phyloP scores from a whole-genome alignment of 2,113 vertebrate genomes.

The Gopherus flavomarginatus region DNA sequence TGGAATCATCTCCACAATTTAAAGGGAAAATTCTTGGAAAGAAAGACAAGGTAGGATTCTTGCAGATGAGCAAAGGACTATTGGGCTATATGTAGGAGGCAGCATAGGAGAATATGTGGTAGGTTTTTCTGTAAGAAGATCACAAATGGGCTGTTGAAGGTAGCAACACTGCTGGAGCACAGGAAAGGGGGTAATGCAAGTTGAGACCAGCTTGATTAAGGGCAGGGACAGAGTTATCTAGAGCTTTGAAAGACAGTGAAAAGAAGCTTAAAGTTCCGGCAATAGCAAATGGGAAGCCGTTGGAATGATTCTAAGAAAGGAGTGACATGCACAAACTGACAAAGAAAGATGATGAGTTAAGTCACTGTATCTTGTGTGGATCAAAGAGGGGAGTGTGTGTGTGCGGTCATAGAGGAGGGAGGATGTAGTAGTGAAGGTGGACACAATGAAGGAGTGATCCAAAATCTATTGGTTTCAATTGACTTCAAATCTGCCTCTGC shows the following conservation, averaged over 20 bases:
- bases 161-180: background rate
- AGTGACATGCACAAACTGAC: background rate
- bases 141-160: background rate
- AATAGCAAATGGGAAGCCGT: background rate
- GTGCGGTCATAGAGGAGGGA: background rate
- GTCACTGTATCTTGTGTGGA: background rate
- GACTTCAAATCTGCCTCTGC: background rate
- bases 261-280: background rate
- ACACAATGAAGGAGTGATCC: background rate
- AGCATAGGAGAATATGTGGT: fast-evolving
- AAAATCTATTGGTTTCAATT: fast-evolving
- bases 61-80: background rate
- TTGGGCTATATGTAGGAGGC: background rate
- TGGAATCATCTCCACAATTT: background rate
- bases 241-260: background rate
- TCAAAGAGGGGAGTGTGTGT: background rate
- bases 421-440: background rate
- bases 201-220: background rate
- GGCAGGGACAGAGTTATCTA: background rate
- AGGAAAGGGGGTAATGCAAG: background rate
- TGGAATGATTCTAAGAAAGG: background rate
- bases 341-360: background rate
- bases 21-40: background rate
- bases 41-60: background rate
- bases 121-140: background rate